Evolutionary conservation across 2,113 vertebrate species (phyloP), one percentile per base, ranked within the genome.

Genomic region (Turdus rufiventris): DNA sequence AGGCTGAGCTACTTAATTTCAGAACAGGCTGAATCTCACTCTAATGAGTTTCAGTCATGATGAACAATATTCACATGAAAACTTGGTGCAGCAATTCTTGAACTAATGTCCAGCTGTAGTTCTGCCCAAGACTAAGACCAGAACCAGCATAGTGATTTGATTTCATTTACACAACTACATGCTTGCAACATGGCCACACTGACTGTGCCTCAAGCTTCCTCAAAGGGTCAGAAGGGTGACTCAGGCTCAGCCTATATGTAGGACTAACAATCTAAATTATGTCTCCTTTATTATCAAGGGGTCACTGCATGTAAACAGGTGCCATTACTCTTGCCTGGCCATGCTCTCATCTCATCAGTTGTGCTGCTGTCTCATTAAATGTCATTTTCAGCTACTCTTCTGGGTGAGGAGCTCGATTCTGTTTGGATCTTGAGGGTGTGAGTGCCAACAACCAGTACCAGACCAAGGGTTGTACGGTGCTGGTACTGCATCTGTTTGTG

Each of bases 151-250:
- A 88, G n/a, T 34, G 17, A 42, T 66, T 62, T 72, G 18, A 66
- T 60, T 67, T 86, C 18, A 12, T 79, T 61, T 71, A 31, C 33
- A 34, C 8, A 45, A 67, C 7, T 26, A 42, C 3, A 4, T 42
- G 29, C 42, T 42, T 54, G 42, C 19, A 54, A 57, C 0, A 0
- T 38, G 34, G 34, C 33, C 56, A 54, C 28, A 25, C 9, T 77
- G 54, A 15, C 34, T 33, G 21, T 51, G 36, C 45, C 45, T 77
- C 63, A 54, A 28, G 43, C 29, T 58, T n/a, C 48, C 54, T 54
- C 28, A 2, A 3, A 21, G 2, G 10, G 8, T 29, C 57, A 67
- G 24, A 76, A 31, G 18, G 42, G 12, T 58, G 29, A 60, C 56
- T 23, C 2, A 7, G 54, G 19, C 29, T 63, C 34, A 24, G 18